These are phyloP conservation scores for Zosterops lateralis DNA, from an alignment of 2,113 vertebrate genomes.

Conservation along the genomic window DNA sequence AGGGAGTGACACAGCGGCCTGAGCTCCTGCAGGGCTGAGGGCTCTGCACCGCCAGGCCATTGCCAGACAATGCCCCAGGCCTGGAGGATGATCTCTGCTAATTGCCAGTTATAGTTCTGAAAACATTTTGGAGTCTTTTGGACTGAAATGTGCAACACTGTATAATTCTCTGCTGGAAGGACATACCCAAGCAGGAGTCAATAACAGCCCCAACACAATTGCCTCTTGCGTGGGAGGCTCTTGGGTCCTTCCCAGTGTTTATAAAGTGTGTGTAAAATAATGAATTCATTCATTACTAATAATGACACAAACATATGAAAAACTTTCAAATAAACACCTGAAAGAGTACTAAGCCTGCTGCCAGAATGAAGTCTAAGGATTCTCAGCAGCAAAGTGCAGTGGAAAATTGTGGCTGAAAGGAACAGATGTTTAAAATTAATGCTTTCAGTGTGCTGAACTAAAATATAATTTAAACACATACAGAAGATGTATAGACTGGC, in stretches of 20 bases:
- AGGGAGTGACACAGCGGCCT: accelerated
- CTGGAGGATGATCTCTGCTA: neutral
- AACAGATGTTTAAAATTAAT: slow-evolving; percentile 20
- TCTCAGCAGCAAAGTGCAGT: neutral
- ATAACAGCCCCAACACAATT: neutral
- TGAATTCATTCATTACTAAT: neutral
- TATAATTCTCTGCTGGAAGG: neutral
- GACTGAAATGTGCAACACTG: neutral
- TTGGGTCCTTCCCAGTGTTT: neutral
- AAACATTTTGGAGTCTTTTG: neutral
- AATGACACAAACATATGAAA: neutral
- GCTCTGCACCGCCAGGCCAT: neutral
- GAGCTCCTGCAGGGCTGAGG: neutral
- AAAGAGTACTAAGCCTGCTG: neutral
- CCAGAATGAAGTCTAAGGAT: neutral
- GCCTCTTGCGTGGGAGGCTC: neutral
- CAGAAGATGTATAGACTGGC: neutral
- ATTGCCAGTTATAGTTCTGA: accelerated
- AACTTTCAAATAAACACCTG: neutral
- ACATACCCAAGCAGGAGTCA: neutral
- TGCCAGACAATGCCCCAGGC: neutral
- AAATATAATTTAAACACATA: neutral
- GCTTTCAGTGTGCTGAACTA: neutral
- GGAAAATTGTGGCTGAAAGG: neutral
- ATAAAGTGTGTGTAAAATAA: neutral